phyloP scores from a whole-genome alignment of 2,797 vertebrate species.

The Uromys caudimaculatus region DNA sequence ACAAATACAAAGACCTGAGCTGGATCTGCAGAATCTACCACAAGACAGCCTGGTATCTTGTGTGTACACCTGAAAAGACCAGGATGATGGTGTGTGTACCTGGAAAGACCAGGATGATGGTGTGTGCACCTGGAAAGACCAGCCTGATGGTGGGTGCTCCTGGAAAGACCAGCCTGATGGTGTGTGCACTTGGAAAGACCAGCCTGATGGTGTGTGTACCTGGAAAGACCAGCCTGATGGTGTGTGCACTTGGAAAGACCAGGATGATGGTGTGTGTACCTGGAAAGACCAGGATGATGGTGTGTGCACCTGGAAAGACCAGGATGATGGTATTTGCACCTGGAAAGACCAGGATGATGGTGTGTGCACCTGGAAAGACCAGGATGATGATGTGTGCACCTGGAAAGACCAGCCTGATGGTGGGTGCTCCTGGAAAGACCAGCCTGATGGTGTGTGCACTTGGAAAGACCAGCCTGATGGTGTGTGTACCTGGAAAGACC shows the following conservation, averaged over 20 bases:
- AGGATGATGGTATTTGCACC: not conserved
- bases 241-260: not conserved
- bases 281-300: not conserved
- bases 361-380: too few relatives aligned
- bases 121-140: not conserved
- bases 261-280: not conserved
- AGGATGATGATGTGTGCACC: too few relatives aligned
- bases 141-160: not conserved
- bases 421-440: not conserved
- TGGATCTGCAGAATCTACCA: not conserved
- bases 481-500: not conserved
- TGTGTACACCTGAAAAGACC: not conserved
- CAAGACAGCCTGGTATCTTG: not conserved
- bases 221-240: not conserved
- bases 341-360: not conserved
- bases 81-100: not conserved
- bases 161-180: not conserved
- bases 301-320: not conserved
- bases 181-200: too few relatives aligned
- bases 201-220: not conserved
- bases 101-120: not conserved
- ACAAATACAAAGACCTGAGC: not conserved
- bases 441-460: too few relatives aligned
- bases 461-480: too few relatives aligned
- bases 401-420: too few relatives aligned